A percentile compares a stretch with the other conserved stretches of the same genome.
phyloP scores from a whole-genome alignment of 2,113 vertebrate species.

The Macheiramphus alcinus region DNA sequence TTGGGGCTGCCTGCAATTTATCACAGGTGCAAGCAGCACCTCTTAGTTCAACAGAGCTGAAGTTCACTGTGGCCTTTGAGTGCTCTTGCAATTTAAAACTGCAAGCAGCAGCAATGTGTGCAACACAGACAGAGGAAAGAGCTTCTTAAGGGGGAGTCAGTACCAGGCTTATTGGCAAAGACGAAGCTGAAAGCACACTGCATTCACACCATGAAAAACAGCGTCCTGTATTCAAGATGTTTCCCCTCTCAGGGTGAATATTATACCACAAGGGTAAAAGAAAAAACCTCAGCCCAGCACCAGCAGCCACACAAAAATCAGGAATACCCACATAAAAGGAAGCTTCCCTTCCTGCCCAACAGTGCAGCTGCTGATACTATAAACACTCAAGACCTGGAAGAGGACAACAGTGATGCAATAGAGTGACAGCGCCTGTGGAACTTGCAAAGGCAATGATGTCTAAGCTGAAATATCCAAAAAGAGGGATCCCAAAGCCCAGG shows the following conservation, averaged over 20 bases:
- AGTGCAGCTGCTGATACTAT: neutral
- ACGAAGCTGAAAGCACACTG: neutral
- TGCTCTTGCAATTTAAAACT: neutral
- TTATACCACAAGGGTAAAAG: slow-evolving; percentile 39
- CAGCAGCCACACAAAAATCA: slow-evolving; percentile 53
- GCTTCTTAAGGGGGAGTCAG: neutral
- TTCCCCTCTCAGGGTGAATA: slow-evolving; percentile 43
- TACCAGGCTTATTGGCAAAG: neutral
- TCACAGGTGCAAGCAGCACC: neutral
- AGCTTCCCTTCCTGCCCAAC: slow-evolving; percentile 25
- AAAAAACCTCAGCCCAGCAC: slow-evolving; percentile 38
- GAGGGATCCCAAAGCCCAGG: neutral
- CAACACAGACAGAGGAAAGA: neutral
- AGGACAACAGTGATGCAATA: neutral
- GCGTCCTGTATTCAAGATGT: slow-evolving; percentile 49
- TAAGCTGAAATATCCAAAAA: neutral
- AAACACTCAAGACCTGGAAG: neutral
- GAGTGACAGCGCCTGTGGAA: neutral
- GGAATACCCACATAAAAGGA: slow-evolving; percentile 60
- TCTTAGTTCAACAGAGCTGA: neutral
- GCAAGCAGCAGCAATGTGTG: neutral
- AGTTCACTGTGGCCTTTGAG: neutral
- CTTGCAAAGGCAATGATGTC: neutral
- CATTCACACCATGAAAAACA: slow-evolving; percentile 14
- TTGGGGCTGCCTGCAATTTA: neutral